Base-by-base conservation (phyloP, 2,888 invertebrate species). In the Archips crataeganus region DNA sequence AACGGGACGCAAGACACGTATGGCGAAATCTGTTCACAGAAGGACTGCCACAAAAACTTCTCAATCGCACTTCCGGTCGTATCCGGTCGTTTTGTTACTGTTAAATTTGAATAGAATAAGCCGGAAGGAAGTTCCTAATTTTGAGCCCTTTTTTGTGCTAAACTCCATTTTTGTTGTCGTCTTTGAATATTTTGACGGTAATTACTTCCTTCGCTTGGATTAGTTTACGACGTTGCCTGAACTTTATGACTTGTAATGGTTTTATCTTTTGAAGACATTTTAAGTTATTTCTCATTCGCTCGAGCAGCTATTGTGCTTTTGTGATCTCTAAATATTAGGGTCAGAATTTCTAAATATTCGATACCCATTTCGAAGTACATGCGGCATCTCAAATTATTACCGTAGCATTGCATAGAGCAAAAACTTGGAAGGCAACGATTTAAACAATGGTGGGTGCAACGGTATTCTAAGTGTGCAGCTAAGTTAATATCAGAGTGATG, bases 1-100 rank as follows among this genome's bases (percentile, higher is more conserved):
- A 91, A 87, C 84, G 81, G 78, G 83, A 81, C 80, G 77, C 78
- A 83, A 87, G 88, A 87, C 93, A 93, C 92, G 93, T 89, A 87
- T 90, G 85, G 90, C 90, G 82, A 90, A 91, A 81, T 86, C 57
- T 87, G 87, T 89, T 89, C 88, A 87, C 79, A 83, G 82, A 79
- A 74, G 78, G 73, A 80, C 85, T 84, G 88, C 88, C 81, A 80
- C 80, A 79, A 78, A 83, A 84, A 87, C 84, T 84, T 82, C 84
- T 85, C 84, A 84, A 87, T 87, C 86, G 86, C 83, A 82, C 86
- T 92, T 91, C 92, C 90, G 90, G 39, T 57, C 47, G 54, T 34
- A 39, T 64, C 64, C 64, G 64, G 23, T 36, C 64, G 47, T 63
- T 63, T 49, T 64, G 65, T 36, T 54, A 54, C 51, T 51, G 57